These are phyloP conservation scores for Uropetala carovei DNA, from an alignment of 2,888 invertebrate genomes.

Conservation along the genomic window DNA sequence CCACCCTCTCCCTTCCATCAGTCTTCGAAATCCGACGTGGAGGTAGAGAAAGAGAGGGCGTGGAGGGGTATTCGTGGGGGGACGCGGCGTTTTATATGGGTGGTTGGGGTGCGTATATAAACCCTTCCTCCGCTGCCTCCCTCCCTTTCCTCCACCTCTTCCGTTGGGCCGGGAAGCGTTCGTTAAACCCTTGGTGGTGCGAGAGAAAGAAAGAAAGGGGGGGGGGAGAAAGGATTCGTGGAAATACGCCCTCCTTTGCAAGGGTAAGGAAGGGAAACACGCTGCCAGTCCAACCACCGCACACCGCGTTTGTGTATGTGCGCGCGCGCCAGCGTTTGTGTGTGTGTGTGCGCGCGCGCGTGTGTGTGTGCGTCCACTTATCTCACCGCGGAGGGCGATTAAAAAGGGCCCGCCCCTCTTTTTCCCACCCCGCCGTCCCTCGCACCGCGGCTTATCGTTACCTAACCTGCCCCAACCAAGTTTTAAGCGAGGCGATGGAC, in stretches of 20 bases:
- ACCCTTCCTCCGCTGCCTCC: not conserved
- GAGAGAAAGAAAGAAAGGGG: not conserved
- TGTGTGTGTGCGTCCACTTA: slow-evolving; percentile 5
- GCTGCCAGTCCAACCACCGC: slow-evolving; percentile 14
- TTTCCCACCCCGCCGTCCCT: not conserved
- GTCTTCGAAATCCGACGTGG: not conserved
- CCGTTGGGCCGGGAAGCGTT: slow-evolving; percentile 53
- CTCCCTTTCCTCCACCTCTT: slow-evolving; percentile 50
- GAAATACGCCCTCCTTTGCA: slow-evolving; percentile 55
- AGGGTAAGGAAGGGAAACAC: not conserved
- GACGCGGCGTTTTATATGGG: not conserved
- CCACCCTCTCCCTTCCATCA: not conserved
- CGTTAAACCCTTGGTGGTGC: slow-evolving; percentile 44
- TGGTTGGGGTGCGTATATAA: not conserved
- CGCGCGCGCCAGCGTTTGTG: not conserved
- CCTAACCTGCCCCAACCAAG: slow-evolving; percentile 54
- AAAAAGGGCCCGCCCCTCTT: not conserved
- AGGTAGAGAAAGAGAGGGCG: too few relatives aligned
- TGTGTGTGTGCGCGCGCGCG: not conserved
- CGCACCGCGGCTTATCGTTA: slow-evolving; percentile 38
- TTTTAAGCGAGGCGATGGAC: slow-evolving; percentile 57
- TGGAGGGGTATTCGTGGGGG: too few relatives aligned
- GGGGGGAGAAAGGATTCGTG: slow-evolving; percentile 47
- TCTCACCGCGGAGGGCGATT: slow-evolving; percentile 56
- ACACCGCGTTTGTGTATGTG: not conserved